phyloP scores from a whole-genome alignment of 2,888 invertebrate genomes.

The Eilema griseolum region DNA sequence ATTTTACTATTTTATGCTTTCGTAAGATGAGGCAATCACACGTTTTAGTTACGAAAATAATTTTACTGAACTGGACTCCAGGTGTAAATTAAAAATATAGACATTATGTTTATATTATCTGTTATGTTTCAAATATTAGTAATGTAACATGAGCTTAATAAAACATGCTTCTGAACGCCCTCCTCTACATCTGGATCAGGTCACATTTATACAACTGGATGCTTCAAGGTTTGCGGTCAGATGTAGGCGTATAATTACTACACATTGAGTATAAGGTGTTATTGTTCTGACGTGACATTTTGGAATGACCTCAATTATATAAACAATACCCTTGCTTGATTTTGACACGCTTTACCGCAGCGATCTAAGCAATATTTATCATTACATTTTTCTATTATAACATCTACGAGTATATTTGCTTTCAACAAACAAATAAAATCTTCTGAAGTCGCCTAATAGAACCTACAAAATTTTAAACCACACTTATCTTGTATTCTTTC shows the following conservation, averaged over 20 bases:
- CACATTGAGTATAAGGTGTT: conserved; percentile 39
- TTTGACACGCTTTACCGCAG: conserved; percentile 37
- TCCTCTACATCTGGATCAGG: conserved; percentile 44
- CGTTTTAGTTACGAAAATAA: too few relatives aligned
- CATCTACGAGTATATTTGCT: background rate
- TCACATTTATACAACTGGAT: conserved; percentile 43
- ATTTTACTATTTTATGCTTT: too few relatives aligned
- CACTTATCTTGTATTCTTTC: too few relatives aligned
- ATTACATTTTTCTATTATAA: background rate
- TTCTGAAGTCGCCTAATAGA: background rate
- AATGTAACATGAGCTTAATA: background rate
- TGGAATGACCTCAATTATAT: conserved; percentile 48
- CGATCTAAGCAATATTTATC: background rate
- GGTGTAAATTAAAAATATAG: too few relatives aligned
- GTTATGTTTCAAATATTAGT: background rate
- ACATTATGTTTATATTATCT: background rate
- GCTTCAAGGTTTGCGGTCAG: conserved; percentile 50
- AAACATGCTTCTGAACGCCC: conserved; percentile 20
- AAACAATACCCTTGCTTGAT: conserved; percentile 33
- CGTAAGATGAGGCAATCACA: too few relatives aligned
- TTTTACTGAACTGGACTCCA: too few relatives aligned
- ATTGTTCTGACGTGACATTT: conserved; percentile 54
- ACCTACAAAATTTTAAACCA: background rate
- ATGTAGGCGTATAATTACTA: conserved; percentile 53
- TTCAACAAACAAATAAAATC: background rate